These are phyloP conservation scores for Sarcophaga variegata DNA, from an alignment of 2,888 invertebrate genomes.

Conservation along the genomic window DNA sequence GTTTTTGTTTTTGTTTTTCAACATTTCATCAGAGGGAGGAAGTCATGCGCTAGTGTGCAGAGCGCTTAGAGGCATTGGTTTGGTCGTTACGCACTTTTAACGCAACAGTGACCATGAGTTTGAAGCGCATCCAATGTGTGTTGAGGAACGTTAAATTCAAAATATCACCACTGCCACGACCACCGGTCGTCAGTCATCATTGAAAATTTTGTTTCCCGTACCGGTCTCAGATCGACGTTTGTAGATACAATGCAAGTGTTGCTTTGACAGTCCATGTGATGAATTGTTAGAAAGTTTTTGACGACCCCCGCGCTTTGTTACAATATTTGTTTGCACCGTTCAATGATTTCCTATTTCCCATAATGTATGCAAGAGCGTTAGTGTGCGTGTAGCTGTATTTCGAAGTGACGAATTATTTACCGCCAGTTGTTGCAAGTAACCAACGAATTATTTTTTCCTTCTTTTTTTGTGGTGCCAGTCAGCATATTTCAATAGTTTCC, in stretches of 20 bases:
- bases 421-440: constrained; percentile 39
- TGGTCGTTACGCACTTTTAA: constrained; percentile 68
- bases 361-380: background rate
- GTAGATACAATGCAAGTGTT: constrained; percentile 54
- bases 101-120: constrained; percentile 60
- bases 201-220: background rate
- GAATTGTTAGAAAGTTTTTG: constrained; percentile 60
- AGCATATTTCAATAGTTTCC: constrained; percentile 62
- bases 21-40: constrained; percentile 64
- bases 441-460: constrained; percentile 10
- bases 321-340: background rate
- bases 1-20: background rate
- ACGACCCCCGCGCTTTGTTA: background rate
- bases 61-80: constrained; percentile 23
- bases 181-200: background rate
- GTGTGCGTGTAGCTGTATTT: constrained; percentile 17
- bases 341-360: background rate
- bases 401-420: constrained; percentile 62
- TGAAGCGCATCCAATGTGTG: constrained; percentile 64
- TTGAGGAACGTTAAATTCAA: constrained; percentile 26
- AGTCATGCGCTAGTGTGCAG: constrained; percentile 70
- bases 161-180: background rate
- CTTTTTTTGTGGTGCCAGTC: constrained; percentile 36
- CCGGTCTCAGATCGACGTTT: constrained; percentile 42
- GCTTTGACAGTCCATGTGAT: constrained; percentile 67